These are phyloP conservation scores for Nothura maculosa DNA, from an alignment of 2,797 vertebrate genomes.

Conservation along the genomic window DNA sequence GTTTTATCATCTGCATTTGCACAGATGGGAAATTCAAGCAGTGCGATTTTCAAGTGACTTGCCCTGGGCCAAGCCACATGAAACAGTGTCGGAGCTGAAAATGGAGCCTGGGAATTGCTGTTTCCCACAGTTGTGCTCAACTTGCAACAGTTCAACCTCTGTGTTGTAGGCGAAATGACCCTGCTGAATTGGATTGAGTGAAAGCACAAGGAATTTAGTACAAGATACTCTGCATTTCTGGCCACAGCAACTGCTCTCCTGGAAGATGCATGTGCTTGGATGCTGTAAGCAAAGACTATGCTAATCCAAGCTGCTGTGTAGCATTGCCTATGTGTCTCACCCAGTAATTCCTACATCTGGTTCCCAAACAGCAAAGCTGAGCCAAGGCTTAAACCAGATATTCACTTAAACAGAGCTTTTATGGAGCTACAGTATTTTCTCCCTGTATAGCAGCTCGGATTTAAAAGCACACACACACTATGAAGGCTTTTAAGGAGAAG, in stretches of 20 bases:
- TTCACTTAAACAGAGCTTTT: background rate
- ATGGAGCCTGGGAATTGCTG: background rate
- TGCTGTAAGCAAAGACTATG: background rate
- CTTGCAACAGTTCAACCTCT: background rate
- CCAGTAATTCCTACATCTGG: background rate
- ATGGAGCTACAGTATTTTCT: background rate
- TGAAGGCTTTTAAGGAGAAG: background rate
- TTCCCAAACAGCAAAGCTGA: background rate
- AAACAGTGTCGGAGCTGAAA: slow-evolving; percentile 17
- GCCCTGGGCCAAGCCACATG: background rate
- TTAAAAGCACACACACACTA: background rate
- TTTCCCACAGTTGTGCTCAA: background rate
- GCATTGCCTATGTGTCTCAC: background rate
- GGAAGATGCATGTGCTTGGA: background rate
- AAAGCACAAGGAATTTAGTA: background rate
- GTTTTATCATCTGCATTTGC: slow-evolving; percentile 31
- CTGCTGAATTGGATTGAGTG: background rate
- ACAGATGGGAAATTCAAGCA: slow-evolving; percentile 27
- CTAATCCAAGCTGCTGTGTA: background rate
- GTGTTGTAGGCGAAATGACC: background rate
- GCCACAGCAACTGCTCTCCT: background rate
- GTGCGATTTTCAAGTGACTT: slow-evolving; percentile 10
- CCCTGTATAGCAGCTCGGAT: background rate
- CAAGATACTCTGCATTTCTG: background rate
- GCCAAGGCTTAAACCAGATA: background rate